Conservation (phyloP, 2,797 vertebrate genomes). For the Sebastes vulpes region DNA sequence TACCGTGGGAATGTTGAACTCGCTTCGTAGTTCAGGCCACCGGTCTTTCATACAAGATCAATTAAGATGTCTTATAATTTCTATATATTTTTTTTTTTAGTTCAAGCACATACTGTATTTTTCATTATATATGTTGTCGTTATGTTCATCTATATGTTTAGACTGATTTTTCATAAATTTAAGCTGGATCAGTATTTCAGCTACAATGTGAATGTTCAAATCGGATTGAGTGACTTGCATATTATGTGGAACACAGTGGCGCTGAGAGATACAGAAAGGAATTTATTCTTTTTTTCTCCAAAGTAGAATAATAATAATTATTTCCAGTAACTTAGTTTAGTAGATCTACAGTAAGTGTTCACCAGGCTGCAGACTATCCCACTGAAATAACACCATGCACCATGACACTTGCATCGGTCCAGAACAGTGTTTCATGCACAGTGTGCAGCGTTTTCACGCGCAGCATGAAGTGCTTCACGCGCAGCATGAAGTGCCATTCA, state of each 20-base stretch:
- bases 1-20: no score
- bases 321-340: neutral
- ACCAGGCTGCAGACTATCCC: neutral
- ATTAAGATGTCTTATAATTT: neutral
- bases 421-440: neutral
- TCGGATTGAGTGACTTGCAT: neutral
- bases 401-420: neutral
- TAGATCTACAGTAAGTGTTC: neutral
- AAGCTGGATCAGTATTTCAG: neutral
- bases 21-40: no score
- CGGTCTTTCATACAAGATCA: neutral
- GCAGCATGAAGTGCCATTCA: slow-evolving; percentile 8
- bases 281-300: neutral
- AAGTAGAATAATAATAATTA: no score
- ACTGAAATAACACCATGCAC: neutral
- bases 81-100: neutral
- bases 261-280: neutral
- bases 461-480: neutral
- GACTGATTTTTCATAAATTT: neutral
- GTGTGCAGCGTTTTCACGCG: neutral
- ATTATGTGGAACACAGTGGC: neutral
- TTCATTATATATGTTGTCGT: neutral
- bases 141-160: neutral
- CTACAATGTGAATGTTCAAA: neutral
- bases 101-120: neutral